Base-by-base conservation (phyloP, 2,797 vertebrate genomes). In the Ceryle rudis region DNA sequence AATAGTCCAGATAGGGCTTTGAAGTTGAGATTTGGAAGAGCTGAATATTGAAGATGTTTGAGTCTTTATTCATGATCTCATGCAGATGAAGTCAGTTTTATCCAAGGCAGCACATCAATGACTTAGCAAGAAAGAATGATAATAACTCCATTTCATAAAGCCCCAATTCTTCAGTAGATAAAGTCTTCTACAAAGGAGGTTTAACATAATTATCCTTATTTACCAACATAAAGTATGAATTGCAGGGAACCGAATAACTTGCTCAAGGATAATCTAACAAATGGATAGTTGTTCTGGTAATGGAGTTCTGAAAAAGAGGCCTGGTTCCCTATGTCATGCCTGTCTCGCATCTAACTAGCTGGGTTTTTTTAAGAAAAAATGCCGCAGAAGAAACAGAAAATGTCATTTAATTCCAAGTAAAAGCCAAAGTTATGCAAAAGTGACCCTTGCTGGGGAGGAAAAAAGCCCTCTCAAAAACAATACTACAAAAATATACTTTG, bases 11-110 rank as follows among this genome's bases (percentile, higher is more conserved):
- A 60, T 35, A 95, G 41, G 23, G 26, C 46, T 95, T 81, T 88
- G 86, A 96, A 71, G 65, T n/a, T 89, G 29, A 86, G 70, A 61
- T 90, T 86, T 88, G 60, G 87, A 69, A 82, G 46, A 88, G 33
- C 31, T 69, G 16, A 86, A 61, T 90, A 47, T 67, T 69, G 67
- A 90, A 84, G 55, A 85, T 33, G 22, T 31, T 84, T 71, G 69
- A 55, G 44, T 57, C 51, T 79, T 86, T 89, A 60, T 86, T 88
- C 94, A 22, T 80, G 60, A 90, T 90, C 66, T 88, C n/a, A 42
- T 71, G 70, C 17, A 64, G 77, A 77, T 84, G 66, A 90, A 96
- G 82, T 79, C 73, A 42, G 57, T 60, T 93, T 79, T 82, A 61
- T 77, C 57, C 57, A 71, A 92, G 81, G 79, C 83, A 91, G 54